phyloP scores from a whole-genome alignment of 2,888 invertebrate species.

The Mantis religiosa region DNA sequence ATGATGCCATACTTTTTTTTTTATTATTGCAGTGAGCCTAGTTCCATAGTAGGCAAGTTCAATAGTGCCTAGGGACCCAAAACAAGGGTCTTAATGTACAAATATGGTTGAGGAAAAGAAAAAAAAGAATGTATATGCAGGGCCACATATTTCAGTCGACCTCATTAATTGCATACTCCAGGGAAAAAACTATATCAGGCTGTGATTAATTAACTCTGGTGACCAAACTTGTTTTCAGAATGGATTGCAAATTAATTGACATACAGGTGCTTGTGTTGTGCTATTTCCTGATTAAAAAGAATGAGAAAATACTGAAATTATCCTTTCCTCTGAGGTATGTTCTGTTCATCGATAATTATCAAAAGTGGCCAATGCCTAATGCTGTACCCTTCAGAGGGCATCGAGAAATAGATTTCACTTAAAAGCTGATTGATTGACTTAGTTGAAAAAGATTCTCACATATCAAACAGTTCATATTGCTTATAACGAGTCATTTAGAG shows the following conservation, averaged over 20 bases:
- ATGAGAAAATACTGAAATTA: neutral
- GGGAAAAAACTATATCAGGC: slow-evolving; percentile 45
- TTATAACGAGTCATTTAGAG: neutral
- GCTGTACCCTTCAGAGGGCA: neutral
- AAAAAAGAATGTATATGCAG: slow-evolving; percentile 15
- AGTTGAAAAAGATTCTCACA: slow-evolving; percentile 7
- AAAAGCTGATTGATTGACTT: neutral
- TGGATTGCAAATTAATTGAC: neutral
- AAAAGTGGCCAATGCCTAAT: neutral
- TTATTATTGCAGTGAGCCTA: slow-evolving; percentile 21
- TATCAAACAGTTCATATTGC: slow-evolving; percentile 5
- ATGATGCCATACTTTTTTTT: neutral
- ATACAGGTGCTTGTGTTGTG: slow-evolving; percentile 7
- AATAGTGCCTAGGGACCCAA: slow-evolving; percentile 29
- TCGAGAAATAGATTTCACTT: neutral
- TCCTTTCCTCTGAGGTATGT: neutral
- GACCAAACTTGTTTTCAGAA: slow-evolving; percentile 40
- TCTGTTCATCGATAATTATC: neutral
- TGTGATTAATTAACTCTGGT: slow-evolving; percentile 50
- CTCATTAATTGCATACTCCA: slow-evolving; percentile 26
- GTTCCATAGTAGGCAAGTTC: slow-evolving; percentile 15
- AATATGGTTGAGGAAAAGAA: slow-evolving; percentile 23
- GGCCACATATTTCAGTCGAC: slow-evolving; percentile 26
- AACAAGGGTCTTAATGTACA: slow-evolving; percentile 24
- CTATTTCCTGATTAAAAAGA: neutral